Percentiles rank a stretch among this genome's conserved stretches.
These are phyloP conservation scores for Drosophila austrosaltans DNA, from an alignment of 2,888 invertebrate genomes.

Conservation along the genomic window DNA sequence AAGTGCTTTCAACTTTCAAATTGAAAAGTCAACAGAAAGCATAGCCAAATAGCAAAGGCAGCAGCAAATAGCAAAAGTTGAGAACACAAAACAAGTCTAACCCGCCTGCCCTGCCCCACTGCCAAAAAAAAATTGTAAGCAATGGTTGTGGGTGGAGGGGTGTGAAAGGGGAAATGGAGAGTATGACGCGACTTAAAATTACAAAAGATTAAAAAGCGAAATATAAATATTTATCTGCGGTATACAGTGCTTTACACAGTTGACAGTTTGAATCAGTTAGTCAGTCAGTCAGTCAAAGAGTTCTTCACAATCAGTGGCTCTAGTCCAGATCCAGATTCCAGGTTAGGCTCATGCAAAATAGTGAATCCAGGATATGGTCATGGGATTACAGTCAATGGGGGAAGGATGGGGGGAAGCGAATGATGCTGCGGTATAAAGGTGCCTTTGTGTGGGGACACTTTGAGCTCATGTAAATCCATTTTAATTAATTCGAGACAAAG, in stretches of 20 bases:
- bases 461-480: conserved; percentile 80
- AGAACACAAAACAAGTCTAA: conserved; percentile 50
- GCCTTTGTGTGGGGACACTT: conserved; percentile 73
- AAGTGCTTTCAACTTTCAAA: conserved; percentile 80
- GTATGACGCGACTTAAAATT: conserved; percentile 76
- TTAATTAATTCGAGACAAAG: conserved; percentile 81
- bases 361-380: conserved; percentile 41
- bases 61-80: conserved; percentile 70
- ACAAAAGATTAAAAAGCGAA: conserved; percentile 80
- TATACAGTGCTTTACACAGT: conserved; percentile 44
- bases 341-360: conserved; percentile 65
- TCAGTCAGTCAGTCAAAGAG: conserved; percentile 19
- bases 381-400: conserved; percentile 27
- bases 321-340: conserved; percentile 9
- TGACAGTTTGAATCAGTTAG: conserved; percentile 34
- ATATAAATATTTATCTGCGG: conserved; percentile 80
- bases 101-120: background rate
- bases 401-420: conserved; percentile 6
- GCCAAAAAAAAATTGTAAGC: no score
- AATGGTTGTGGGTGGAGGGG: background rate
- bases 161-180: conserved; percentile 11
- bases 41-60: conserved; percentile 74
- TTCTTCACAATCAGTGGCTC: conserved; percentile 8
- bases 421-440: conserved; percentile 60
- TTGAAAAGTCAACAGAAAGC: conserved; percentile 79